These are phyloP conservation scores for Ataeniobius toweri DNA, from an alignment of 2,797 vertebrate genomes.

Conservation along the genomic window DNA sequence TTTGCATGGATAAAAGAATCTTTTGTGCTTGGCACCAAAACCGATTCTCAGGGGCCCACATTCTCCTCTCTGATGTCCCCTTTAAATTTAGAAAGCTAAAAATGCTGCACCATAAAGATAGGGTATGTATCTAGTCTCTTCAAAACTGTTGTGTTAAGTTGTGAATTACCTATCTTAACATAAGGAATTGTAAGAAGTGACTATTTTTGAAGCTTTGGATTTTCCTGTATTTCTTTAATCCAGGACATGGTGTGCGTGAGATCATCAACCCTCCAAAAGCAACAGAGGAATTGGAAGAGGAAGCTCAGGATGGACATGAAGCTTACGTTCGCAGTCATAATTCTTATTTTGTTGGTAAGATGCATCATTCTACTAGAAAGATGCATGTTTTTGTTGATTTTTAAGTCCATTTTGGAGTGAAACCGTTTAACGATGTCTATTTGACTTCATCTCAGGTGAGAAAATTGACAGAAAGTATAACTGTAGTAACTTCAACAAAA, in stretches of 20 bases:
- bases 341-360: constrained; percentile 83
- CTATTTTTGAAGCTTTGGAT: background rate
- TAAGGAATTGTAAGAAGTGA: background rate
- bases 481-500: constrained; percentile 66
- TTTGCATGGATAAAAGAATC: background rate
- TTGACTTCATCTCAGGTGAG: constrained; percentile 68
- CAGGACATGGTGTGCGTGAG: constrained; percentile 67
- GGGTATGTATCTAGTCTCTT: background rate
- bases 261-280: constrained; percentile 86
- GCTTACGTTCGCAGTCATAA: constrained; percentile 83
- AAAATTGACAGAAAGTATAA: constrained; percentile 84
- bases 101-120: background rate
- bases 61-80: background rate
- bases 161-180: background rate
- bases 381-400: background rate
- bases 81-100: background rate
- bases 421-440: background rate
- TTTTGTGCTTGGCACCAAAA: background rate
- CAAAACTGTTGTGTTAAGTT: background rate
- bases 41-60: background rate
- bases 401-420: background rate
- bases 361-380: background rate
- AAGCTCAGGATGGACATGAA: constrained; percentile 78
- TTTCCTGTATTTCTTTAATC: constrained; percentile 3
- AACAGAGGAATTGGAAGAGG: constrained; percentile 77